phyloP scores from a whole-genome alignment of 2,113 vertebrate genomes.

The Salvator merianae region DNA sequence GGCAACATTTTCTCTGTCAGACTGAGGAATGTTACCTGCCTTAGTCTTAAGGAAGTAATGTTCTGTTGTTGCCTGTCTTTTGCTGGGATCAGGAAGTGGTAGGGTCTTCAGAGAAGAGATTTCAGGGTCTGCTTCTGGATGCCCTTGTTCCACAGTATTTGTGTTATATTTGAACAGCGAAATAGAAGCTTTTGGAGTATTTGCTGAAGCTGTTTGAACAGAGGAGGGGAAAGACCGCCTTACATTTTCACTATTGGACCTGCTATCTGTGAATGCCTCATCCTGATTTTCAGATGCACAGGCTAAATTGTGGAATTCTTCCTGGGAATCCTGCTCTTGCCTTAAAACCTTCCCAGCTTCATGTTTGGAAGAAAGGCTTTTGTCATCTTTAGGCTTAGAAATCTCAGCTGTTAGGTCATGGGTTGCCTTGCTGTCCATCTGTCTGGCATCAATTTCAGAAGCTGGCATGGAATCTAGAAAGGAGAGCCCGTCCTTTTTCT shows the following conservation, averaged over 20 bases:
- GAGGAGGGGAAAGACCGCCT: neutral
- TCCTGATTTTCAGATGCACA: neutral
- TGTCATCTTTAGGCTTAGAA: neutral
- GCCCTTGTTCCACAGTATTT: neutral
- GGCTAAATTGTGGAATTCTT: neutral
- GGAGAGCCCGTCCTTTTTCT: neutral
- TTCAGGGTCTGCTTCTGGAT: neutral
- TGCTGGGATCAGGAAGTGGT: neutral
- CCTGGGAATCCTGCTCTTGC: neutral
- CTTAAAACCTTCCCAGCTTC: neutral
- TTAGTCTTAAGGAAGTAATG: neutral
- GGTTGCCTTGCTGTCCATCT: neutral
- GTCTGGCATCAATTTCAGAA: neutral
- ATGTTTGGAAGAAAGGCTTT: neutral
- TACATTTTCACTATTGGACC: neutral
- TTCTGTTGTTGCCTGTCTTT: neutral
- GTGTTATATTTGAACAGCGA: no score
- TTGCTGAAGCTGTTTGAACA: neutral
- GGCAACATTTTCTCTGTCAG: neutral
- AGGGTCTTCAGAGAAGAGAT: neutral
- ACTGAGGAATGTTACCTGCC: neutral
- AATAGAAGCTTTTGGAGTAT: neutral
- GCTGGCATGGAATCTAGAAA: neutral
- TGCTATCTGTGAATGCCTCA: neutral
- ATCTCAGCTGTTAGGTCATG: neutral